These are phyloP conservation scores for Nomada goodeniana DNA, from an alignment of 2,888 invertebrate species.

Conservation along the genomic window DNA sequence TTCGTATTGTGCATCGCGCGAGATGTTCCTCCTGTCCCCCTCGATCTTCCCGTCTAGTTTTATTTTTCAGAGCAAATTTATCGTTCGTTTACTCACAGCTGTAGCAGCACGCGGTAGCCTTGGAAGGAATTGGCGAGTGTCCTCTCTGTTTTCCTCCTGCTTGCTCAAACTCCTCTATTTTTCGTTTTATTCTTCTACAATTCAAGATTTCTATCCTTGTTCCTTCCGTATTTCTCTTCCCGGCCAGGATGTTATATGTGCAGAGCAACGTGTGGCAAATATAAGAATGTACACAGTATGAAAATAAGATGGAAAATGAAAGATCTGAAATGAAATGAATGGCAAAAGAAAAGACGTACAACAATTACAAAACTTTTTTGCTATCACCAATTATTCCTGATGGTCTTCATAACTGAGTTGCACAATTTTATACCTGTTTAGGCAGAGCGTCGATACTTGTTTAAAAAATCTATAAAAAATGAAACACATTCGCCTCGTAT, in stretches of 20 bases:
- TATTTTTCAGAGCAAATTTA: slow-evolving; percentile 75
- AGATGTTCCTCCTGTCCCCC: slow-evolving; percentile 51
- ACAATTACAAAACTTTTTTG: no score
- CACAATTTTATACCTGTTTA: no score
- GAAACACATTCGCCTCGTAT: no score
- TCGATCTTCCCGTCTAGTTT: slow-evolving; percentile 63
- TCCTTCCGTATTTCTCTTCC: slow-evolving; percentile 4
- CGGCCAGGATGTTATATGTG: slow-evolving; percentile 29
- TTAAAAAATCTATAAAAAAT: no score
- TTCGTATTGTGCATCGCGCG: slow-evolving; percentile 65
- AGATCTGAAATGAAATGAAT: no score
- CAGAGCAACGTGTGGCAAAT: slow-evolving; percentile 35
- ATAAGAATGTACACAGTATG: slow-evolving; percentile 22
- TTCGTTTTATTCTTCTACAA: slow-evolving; percentile 37
- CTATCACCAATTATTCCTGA: neutral
- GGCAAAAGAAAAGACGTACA: no score
- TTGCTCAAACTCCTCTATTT: neutral
- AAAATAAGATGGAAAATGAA: slow-evolving; percentile 22
- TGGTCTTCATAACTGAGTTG: no score
- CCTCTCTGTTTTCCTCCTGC: slow-evolving; percentile 38
- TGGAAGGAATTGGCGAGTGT: slow-evolving; percentile 57
- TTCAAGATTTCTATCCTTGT: slow-evolving; percentile 48
- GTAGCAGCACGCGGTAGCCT: slow-evolving; percentile 59
- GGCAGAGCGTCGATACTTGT: no score
- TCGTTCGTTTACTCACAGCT: slow-evolving; percentile 77